These are phyloP conservation scores for Ochotona princeps DNA, from an alignment of 2,113 vertebrate genomes.

Conservation along the genomic window DNA sequence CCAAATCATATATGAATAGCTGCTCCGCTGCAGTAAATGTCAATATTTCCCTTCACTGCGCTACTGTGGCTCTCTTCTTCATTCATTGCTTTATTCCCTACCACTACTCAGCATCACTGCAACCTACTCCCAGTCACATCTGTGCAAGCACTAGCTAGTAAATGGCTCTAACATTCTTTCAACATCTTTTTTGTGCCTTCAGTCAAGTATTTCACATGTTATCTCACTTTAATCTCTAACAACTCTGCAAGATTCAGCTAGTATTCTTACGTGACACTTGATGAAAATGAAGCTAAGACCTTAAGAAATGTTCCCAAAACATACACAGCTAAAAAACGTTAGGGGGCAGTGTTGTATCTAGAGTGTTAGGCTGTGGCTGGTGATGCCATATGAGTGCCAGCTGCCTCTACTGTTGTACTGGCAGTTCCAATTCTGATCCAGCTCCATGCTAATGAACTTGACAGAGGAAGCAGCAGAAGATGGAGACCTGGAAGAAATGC, in stretches of 20 bases:
- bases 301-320: background rate
- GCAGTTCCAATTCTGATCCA: too few species aligned
- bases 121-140: background rate
- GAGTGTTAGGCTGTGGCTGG: too few species aligned
- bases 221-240: background rate
- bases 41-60: background rate
- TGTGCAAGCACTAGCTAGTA: background rate
- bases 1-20: background rate
- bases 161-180: background rate
- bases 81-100: background rate
- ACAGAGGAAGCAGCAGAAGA: too few species aligned
- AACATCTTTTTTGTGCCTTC: background rate
- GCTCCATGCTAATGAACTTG: too few species aligned
- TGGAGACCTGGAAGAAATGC: too few species aligned
- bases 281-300: background rate
- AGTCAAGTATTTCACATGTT: conserved; percentile 32
- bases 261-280: background rate
- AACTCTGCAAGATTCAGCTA: background rate
- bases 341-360: background rate
- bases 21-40: background rate
- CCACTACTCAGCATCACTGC: background rate
- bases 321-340: conserved; percentile 16
- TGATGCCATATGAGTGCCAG: too few species aligned
- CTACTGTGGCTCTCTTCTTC: background rate
- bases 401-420: too few species aligned